Evolutionary conservation across 2,113 vertebrate genomes (phyloP).

Genomic region (Columba janthina): DNA sequence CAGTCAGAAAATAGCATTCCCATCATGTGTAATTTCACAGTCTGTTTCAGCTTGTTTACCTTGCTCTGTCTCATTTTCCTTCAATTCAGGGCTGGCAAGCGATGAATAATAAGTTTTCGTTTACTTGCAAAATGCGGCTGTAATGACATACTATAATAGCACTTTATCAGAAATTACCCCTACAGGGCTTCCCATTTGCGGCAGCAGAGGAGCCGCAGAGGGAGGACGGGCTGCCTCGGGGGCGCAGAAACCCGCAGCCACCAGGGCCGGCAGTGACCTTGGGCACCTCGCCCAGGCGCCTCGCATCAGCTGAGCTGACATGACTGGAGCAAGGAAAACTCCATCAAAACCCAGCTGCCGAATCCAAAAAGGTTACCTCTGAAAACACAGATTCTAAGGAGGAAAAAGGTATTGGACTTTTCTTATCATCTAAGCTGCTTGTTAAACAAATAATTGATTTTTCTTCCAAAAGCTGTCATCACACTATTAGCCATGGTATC

Average conservation of each 20-base stretch:
- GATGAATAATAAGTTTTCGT: conserved; percentile 83
- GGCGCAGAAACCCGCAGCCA: background rate
- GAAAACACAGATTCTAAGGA: background rate
- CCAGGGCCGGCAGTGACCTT: background rate
- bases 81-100: conserved; percentile 74
- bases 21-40: conserved; percentile 76
- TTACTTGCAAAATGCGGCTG: background rate
- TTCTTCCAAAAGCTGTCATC: conserved; percentile 27
- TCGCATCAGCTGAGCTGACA: background rate
- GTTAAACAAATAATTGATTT: background rate
- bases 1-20: conserved; percentile 51
- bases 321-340: background rate
- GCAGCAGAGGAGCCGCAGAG: background rate
- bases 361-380: background rate
- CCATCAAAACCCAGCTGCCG: background rate
- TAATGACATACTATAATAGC: background rate
- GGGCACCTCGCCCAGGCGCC: background rate
- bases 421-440: background rate
- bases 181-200: background rate
- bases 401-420: background rate
- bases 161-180: background rate
- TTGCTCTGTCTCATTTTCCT: conserved; percentile 70
- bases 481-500: conserved; percentile 39
- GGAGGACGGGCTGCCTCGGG: background rate
- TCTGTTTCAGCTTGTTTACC: conserved; percentile 75